Evolutionary conservation across 2,113 vertebrate genomes (phyloP).

Genomic region (Xyrauchen texanus): DNA sequence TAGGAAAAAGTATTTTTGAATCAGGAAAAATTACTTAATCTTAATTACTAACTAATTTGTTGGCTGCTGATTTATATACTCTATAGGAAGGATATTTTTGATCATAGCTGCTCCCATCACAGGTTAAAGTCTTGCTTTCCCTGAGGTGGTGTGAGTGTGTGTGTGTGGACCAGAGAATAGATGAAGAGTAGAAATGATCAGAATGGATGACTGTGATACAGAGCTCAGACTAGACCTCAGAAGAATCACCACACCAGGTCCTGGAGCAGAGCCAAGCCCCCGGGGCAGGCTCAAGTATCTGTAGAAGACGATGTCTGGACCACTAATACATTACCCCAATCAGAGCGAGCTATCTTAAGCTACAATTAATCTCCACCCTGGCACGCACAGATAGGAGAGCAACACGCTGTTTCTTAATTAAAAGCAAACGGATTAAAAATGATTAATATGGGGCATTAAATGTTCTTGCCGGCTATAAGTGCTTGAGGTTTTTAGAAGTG

Average conservation of each 20-base stretch:
- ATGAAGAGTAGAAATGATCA: background rate
- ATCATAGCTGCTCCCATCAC: background rate
- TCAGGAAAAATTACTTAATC: too few relatives aligned
- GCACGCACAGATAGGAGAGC: slow-evolving; percentile 99
- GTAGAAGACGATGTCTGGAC: slow-evolving; percentile 91
- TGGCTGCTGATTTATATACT: too few relatives aligned
- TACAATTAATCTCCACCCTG: slow-evolving; percentile 99
- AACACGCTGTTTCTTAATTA: slow-evolving; percentile 99
- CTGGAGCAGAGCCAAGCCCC: slow-evolving; percentile 83
- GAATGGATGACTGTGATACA: background rate
- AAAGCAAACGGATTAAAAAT: slow-evolving; percentile 99
- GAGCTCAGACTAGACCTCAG: background rate
- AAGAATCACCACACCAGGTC: background rate
- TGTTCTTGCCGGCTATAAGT: slow-evolving; percentile 98
- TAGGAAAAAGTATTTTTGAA: too few relatives aligned
- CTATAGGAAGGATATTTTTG: background rate
- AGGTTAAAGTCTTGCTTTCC: background rate
- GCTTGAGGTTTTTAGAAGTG: slow-evolving; percentile 25
- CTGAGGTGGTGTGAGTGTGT: background rate
- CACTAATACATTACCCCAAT: slow-evolving; percentile 99
- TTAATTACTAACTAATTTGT: too few relatives aligned
- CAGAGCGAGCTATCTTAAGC: slow-evolving; percentile 99
- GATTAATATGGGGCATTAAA: slow-evolving; percentile 99
- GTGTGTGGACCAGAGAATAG: background rate
- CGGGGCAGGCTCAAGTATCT: slow-evolving; percentile 84